These are phyloP conservation scores for Triops cancriformis DNA, from an alignment of 1,140 invertebrate genomes.

Conservation along the genomic window DNA sequence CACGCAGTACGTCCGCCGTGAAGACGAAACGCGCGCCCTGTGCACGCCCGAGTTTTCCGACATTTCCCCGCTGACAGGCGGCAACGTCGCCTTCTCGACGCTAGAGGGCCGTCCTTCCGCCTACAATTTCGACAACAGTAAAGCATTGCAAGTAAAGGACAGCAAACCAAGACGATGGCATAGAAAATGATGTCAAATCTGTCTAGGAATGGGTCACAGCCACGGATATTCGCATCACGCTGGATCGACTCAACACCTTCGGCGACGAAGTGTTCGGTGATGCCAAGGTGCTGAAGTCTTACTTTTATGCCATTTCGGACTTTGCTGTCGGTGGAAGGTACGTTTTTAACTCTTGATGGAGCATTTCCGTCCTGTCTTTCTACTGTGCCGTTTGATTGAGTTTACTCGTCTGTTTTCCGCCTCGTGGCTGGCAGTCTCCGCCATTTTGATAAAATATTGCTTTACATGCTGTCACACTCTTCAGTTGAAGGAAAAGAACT, in stretches of 20 bases:
- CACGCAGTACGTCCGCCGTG: constrained; percentile 53
- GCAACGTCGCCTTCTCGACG: constrained; percentile 91
- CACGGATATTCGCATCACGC: constrained; percentile 77
- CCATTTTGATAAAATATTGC: too few species aligned
- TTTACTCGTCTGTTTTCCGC: too few species aligned
- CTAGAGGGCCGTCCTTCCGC: constrained; percentile 88
- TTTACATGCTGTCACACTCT: too few species aligned
- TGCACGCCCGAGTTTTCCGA: constrained; percentile 96
- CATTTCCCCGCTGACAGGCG: constrained; percentile 90
- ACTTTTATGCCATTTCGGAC: constrained; percentile 97
- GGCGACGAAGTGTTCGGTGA: constrained; percentile 97
- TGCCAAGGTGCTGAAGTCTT: constrained; percentile 81
- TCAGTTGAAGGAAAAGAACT: too few species aligned
- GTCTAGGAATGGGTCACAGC: constrained; percentile 93
- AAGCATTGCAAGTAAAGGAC: constrained; percentile 67
- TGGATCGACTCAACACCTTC: constrained; percentile 92
- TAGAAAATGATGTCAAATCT: too few species aligned
- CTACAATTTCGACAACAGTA: constrained; percentile 78
- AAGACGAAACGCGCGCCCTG: constrained; percentile 75
- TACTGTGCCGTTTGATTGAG: too few species aligned
- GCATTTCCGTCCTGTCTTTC: too few species aligned
- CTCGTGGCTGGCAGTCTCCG: too few species aligned
- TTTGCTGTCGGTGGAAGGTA: constrained; percentile 85
- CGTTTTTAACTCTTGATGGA: too few species aligned
- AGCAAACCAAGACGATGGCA: neutral